Evolutionary conservation across 1,140 invertebrate genomes (phyloP).

Genomic region (Ylistrum balloti): DNA sequence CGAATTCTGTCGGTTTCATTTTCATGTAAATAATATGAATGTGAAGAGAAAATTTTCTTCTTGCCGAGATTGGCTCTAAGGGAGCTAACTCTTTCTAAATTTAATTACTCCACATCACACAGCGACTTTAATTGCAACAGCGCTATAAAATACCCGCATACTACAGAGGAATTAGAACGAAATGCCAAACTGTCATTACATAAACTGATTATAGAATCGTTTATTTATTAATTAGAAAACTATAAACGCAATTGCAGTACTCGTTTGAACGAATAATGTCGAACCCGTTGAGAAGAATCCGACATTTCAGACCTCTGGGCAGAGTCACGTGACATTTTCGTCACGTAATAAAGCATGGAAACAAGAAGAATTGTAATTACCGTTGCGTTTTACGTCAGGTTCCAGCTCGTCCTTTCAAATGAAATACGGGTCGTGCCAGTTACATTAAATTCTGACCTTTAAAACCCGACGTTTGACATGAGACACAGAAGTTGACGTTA

Average conservation of each 20-base stretch:
- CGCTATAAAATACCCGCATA: not conserved
- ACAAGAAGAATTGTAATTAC: not conserved
- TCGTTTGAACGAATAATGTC: not conserved
- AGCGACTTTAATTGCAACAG: not conserved
- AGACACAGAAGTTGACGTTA: not conserved
- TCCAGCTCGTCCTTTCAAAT: not conserved
- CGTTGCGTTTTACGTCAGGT: not conserved
- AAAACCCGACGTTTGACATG: conserved; percentile 8
- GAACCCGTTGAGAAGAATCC: not conserved
- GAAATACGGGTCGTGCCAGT: conserved; percentile 24
- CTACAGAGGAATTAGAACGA: not conserved
- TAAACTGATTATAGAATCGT: conserved; percentile 18
- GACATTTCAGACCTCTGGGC: conserved; percentile 2
- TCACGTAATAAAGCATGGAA: conserved; percentile 25
- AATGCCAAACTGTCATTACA: not conserved
- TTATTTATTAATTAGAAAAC: conserved; percentile 40
- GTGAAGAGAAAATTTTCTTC: too few relatives aligned
- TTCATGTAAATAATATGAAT: too few relatives aligned
- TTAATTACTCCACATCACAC: not conserved
- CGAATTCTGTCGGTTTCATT: too few relatives aligned
- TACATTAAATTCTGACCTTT: not conserved
- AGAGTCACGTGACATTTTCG: conserved; percentile 37
- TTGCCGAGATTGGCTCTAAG: not conserved
- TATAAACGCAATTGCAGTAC: not conserved
- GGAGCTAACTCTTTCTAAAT: not conserved